Conservation (phyloP, 2,888 invertebrate genomes). For the Laspeyria flexula region DNA sequence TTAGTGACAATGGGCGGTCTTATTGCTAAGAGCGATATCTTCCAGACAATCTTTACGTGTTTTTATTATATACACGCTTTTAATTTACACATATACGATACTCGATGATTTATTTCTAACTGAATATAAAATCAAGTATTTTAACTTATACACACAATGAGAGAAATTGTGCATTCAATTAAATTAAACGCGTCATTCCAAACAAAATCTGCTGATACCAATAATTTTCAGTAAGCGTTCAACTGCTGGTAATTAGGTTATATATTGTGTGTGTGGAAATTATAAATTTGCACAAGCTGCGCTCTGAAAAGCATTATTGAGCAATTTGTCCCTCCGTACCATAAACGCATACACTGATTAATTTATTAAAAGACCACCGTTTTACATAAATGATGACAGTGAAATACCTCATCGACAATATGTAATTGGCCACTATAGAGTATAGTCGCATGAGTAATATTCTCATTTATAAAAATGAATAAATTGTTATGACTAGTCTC, state of each 20-base stretch:
- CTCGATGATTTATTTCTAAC: no score
- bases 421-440: constrained; percentile 8
- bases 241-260: constrained; percentile 49
- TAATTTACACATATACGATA: no score
- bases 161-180: constrained; percentile 14
- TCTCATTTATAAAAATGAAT: no score
- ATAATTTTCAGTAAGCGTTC: constrained; percentile 40
- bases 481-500: no score
- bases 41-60: no score
- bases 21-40: no score
- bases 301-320: constrained; percentile 68
- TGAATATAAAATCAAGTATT: no score
- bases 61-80: no score
- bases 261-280: constrained; percentile 54
- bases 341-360: constrained; percentile 70
- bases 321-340: constrained; percentile 69
- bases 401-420: constrained; percentile 18
- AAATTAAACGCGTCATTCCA: constrained; percentile 30
- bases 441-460: no score
- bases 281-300: constrained; percentile 67
- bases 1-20: no score
- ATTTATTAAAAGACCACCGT: constrained; percentile 73
- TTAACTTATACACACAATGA: neutral
- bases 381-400: constrained; percentile 61
- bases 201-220: constrained; percentile 36